These are phyloP conservation scores for Sylvicapra grimmia DNA, from an alignment of 2,113 vertebrate species.

Conservation along the genomic window DNA sequence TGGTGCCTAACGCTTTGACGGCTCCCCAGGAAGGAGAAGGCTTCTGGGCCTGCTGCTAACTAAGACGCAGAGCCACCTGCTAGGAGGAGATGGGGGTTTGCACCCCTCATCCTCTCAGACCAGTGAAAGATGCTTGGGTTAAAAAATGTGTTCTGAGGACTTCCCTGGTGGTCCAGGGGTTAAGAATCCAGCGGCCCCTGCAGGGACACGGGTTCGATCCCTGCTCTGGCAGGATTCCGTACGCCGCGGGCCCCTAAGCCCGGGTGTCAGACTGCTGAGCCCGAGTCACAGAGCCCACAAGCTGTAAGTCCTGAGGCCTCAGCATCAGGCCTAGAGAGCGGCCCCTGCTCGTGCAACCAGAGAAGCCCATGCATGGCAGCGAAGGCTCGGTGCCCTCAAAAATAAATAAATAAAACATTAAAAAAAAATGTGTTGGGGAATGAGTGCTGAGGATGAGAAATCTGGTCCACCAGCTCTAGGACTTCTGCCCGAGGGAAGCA, in stretches of 20 bases:
- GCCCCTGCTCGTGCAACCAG: not conserved
- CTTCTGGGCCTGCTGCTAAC: accelerated
- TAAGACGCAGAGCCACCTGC: not conserved
- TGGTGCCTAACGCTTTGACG: no score
- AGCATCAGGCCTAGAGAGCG: not conserved
- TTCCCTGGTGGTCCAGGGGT: not conserved
- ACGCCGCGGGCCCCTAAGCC: accelerated
- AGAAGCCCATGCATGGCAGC: not conserved
- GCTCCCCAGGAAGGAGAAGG: not conserved
- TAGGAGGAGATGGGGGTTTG: accelerated
- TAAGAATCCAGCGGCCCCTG: not conserved
- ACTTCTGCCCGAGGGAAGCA: not conserved
- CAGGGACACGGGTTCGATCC: not conserved
- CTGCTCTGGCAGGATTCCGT: not conserved
- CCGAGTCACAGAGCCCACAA: not conserved
- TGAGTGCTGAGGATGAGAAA: not conserved
- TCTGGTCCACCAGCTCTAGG: no score
- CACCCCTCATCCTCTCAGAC: not conserved
- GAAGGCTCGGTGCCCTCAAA: not conserved
- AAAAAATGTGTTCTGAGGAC: not conserved
- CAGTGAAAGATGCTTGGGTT: not conserved
- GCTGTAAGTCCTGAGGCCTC: not conserved
- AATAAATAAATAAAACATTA: not conserved
- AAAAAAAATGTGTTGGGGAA: not conserved
- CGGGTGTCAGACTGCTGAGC: not conserved